phyloP scores from a whole-genome alignment of 2,888 invertebrate species.

The Drymonia ruficornis region DNA sequence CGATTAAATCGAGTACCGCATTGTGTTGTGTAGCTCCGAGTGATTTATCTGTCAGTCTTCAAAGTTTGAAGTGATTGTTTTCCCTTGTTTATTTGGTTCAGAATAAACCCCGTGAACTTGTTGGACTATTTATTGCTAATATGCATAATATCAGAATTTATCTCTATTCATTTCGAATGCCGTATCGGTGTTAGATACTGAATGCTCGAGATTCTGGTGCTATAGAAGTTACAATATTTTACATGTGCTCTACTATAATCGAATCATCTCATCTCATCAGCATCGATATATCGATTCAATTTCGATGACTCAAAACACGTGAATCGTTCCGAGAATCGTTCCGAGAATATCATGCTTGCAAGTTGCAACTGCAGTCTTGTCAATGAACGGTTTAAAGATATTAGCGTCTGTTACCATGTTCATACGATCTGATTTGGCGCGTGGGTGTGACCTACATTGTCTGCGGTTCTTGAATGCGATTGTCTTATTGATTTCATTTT shows the following conservation, averaged over 20 bases:
- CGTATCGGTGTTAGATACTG: no score
- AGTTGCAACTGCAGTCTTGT: conserved; percentile 34
- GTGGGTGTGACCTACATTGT: conserved; percentile 61
- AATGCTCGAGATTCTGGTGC: no score
- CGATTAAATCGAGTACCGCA: conserved; percentile 17
- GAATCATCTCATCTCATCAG: no score
- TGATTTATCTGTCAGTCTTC: conserved; percentile 6
- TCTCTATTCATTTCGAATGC: no score
- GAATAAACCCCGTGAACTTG: no score
- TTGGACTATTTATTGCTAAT: no score
- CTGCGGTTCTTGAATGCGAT: conserved; percentile 25
- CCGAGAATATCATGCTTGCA: conserved; percentile 22
- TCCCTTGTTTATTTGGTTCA: no score
- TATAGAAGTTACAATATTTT: no score
- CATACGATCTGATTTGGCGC: conserved; percentile 24
- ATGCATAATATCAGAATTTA: no score
- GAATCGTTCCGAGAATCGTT: conserved; percentile 35
- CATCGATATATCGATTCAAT: conserved; percentile 34
- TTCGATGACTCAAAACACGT: conserved; percentile 18
- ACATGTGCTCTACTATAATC: no score
- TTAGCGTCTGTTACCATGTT: conserved; percentile 57
- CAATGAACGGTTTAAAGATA: conserved; percentile 53
- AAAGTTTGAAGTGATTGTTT: no score
- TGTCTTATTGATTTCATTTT: conserved; percentile 28
- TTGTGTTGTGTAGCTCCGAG: neutral